Percentiles rank a stretch among this genome's conserved stretches.
phyloP scores from a whole-genome alignment of 2,888 invertebrate genomes.

The Hirudinaria manillensis region DNA sequence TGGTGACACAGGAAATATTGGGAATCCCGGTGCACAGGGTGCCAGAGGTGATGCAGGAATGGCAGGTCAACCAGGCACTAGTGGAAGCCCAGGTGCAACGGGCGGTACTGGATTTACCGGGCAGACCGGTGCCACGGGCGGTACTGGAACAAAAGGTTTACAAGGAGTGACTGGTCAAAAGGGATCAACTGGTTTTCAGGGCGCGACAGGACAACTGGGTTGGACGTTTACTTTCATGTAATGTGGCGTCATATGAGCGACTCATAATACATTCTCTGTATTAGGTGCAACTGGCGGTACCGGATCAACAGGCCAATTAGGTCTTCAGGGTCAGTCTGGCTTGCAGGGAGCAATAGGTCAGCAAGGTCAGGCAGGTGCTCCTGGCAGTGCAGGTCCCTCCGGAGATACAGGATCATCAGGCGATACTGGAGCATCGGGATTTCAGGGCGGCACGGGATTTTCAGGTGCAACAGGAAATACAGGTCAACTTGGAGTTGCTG shows the following conservation, averaged over 20 bases:
- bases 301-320: conserved; percentile 23
- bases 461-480: conserved; percentile 34
- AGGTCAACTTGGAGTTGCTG: conserved; percentile 34
- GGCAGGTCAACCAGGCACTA: conserved; percentile 33
- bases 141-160: conserved; percentile 31
- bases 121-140: conserved; percentile 28
- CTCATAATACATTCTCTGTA: conserved; percentile 5
- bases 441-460: conserved; percentile 37
- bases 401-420: conserved; percentile 22
- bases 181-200: conserved; percentile 8
- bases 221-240: conserved; percentile 28
- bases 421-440: conserved; percentile 31
- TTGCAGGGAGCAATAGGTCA: conserved; percentile 19
- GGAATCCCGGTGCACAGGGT: conserved; percentile 34
- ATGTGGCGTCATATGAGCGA: conserved; percentile 24
- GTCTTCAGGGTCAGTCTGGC: conserved; percentile 57
- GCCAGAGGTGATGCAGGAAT: conserved; percentile 33
- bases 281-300: conserved; percentile 7
- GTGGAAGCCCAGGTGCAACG: conserved; percentile 27
- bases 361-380: conserved; percentile 22
- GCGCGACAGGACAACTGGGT: conserved; percentile 32
- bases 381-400: conserved; percentile 16
- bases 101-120: conserved; percentile 30
- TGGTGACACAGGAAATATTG: conserved; percentile 25
- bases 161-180: conserved; percentile 12